These are phyloP conservation scores for Protonemura montana DNA, from an alignment of 2,888 invertebrate genomes.

Conservation along the genomic window DNA sequence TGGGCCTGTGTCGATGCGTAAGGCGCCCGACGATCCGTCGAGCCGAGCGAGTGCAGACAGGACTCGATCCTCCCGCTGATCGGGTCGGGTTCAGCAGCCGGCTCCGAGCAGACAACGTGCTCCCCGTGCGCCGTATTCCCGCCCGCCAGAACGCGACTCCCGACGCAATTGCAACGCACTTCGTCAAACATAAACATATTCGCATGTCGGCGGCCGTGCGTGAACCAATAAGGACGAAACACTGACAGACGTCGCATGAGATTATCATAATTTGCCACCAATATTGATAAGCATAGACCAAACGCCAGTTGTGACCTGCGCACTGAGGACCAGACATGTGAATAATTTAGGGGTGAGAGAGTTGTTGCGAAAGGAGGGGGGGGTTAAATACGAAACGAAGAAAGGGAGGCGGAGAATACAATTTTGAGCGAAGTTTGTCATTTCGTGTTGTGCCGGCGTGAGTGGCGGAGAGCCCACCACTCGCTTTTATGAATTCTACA, in stretches of 20 bases:
- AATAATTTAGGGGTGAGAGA: constrained; percentile 48
- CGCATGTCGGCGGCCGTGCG: constrained; percentile 47
- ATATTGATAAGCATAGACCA: constrained; percentile 51
- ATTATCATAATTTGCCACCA: constrained; percentile 49
- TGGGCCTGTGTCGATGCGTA: background rate
- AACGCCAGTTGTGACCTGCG: constrained; percentile 48
- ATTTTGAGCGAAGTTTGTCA: constrained; percentile 49
- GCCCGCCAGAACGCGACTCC: background rate
- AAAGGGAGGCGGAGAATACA: constrained; percentile 46
- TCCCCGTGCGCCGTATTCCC: constrained; percentile 32
- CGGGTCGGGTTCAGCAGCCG: constrained; percentile 1
- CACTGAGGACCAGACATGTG: constrained; percentile 46
- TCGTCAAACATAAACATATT: constrained; percentile 48
- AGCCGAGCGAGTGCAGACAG: too few relatives aligned
- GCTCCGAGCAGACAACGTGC: background rate
- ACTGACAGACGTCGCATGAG: constrained; percentile 42
- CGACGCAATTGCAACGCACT: background rate
- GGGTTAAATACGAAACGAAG: constrained; percentile 24
- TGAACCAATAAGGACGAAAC: constrained; percentile 45
- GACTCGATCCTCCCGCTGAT: constrained; percentile 14
- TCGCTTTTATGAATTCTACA: background rate
- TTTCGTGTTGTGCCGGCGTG: constrained; percentile 45
- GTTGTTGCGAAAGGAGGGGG: constrained; percentile 37
- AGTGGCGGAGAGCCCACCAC: constrained; percentile 43
- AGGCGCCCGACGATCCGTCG: too few relatives aligned